Evolutionary conservation across 2,797 vertebrate genomes (phyloP).

Genomic region (Hypotaenidia philippensis): DNA sequence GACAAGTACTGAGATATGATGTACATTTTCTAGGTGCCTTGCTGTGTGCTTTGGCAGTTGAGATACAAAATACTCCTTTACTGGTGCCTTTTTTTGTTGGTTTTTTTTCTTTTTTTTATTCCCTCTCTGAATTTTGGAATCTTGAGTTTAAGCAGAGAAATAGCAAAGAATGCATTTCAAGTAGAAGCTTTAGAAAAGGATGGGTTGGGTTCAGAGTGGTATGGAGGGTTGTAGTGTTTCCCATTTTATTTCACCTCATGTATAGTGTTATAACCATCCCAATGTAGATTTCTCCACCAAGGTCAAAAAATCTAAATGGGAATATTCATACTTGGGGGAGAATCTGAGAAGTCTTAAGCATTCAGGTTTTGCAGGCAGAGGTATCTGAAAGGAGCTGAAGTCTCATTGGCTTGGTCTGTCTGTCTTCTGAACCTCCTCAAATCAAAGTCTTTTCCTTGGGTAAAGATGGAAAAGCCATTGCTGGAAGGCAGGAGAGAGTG

Average conservation of each 20-base stretch:
- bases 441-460: not conserved
- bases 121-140: not conserved
- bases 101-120: too few species aligned
- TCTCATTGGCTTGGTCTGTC: not conserved
- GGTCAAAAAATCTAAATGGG: not conserved
- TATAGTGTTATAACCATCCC: not conserved
- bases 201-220: rapidly evolving
- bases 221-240: not conserved
- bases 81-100: not conserved
- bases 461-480: not conserved
- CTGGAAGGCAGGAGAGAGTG: not conserved
- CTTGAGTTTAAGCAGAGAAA: not conserved
- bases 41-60: not conserved
- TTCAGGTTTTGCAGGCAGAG: not conserved
- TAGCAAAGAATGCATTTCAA: not conserved
- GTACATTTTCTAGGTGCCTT: not conserved
- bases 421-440: not conserved
- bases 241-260: not conserved
- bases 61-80: not conserved
- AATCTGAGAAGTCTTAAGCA: not conserved
- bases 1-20: not conserved
- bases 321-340: not conserved
- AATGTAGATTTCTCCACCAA: not conserved
- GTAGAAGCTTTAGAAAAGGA: not conserved
- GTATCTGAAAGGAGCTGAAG: not conserved